Conservation (phyloP, 2,888 invertebrate genomes). For the Orthonevra nobilis region DNA sequence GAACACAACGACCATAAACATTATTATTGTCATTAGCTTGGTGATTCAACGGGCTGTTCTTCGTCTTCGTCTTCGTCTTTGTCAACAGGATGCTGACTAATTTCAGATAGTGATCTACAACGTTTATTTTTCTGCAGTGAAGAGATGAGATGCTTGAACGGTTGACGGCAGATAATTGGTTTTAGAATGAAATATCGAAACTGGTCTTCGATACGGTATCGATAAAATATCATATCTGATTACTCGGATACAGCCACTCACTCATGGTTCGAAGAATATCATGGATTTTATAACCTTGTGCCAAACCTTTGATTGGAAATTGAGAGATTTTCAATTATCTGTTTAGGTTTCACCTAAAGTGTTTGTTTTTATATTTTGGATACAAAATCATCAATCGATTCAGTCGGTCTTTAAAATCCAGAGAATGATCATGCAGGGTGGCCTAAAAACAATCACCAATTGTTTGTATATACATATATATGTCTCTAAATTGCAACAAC, state of each 20-base stretch:
- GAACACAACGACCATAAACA: constrained; percentile 51
- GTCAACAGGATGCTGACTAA: constrained; percentile 72
- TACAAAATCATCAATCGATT: too few relatives aligned
- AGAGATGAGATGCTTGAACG: constrained; percentile 40
- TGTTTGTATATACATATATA: too few relatives aligned
- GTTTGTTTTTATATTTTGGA: too few relatives aligned
- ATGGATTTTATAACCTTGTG: too few relatives aligned
- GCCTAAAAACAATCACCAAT: too few relatives aligned
- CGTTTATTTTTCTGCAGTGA: constrained; percentile 40
- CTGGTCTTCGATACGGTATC: constrained; percentile 30
- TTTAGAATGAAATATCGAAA: constrained; percentile 32
- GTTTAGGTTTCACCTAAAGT: too few relatives aligned
- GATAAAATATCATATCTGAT: constrained; percentile 40
- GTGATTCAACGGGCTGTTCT: constrained; percentile 51
- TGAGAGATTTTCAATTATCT: too few relatives aligned
- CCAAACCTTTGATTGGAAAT: too few relatives aligned
- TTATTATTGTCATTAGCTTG: constrained; percentile 64
- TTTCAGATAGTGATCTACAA: constrained; percentile 68
- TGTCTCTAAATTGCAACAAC: too few relatives aligned
- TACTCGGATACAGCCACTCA: constrained; percentile 13
- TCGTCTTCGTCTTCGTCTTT: constrained; percentile 53
- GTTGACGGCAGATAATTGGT: constrained; percentile 38
- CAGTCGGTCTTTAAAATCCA: too few relatives aligned
- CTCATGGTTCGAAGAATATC: neutral
- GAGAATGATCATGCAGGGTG: too few relatives aligned